Conservation (phyloP, 2,797 vertebrate species). For the Rhinella marina region DNA sequence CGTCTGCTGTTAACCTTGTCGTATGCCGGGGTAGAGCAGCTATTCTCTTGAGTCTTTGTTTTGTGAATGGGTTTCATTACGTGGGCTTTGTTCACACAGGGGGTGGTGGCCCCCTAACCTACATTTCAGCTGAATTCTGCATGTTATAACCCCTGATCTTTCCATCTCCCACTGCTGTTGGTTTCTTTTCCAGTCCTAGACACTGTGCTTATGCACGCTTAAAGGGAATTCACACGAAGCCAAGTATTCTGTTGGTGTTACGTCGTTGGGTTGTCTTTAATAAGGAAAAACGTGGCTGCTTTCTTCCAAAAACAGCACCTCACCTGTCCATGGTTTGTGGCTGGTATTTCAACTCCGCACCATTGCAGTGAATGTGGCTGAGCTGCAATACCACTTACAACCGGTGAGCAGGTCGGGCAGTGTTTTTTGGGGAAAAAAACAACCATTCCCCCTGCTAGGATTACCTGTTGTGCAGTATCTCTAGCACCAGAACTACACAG, state of each 20-base stretch:
- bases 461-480: too few relatives aligned
- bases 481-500: too few relatives aligned
- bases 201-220: background rate
- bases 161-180: background rate
- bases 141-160: background rate
- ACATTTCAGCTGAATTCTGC: background rate
- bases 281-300: background rate
- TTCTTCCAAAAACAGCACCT: background rate
- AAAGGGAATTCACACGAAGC: background rate
- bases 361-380: background rate
- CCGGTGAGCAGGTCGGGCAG: background rate
- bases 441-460: too few relatives aligned
- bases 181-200: background rate
- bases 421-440: too few relatives aligned
- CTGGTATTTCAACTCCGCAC: background rate
- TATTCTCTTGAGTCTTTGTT: background rate
- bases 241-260: background rate
- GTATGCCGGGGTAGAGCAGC: background rate
- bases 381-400: too few relatives aligned
- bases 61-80: background rate
- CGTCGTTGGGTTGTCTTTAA: background rate
- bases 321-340: background rate
- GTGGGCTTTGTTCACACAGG: background rate
- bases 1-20: background rate
- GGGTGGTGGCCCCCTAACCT: background rate